Evolutionary conservation across 2,888 invertebrate species (phyloP), one percentile per base, ranked within the genome.

Genomic region (Cheilosia soror): DNA sequence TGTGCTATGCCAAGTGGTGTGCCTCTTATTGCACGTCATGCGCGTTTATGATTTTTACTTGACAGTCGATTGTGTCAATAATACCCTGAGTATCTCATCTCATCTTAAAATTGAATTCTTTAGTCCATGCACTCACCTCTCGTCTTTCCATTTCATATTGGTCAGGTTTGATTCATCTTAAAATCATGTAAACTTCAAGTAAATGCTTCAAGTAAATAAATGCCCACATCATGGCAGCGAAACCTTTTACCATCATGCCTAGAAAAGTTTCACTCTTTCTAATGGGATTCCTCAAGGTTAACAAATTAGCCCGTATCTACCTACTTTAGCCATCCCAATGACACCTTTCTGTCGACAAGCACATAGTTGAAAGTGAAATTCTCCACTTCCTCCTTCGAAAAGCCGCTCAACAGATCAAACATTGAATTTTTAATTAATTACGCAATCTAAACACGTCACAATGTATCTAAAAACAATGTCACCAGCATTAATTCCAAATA

Each of bases 391-490:
- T 33, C 31, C 31, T 31, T 57, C 20, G 15, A 57, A 55, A 57
- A 27, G 4, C 40, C 53, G 7, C 53, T 25, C 40, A 15, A 1
- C 29, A 53, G 53, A 42, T 47, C 2, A 31, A 72, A 62, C 11
- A 49, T 53, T 51, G 40, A 63, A 53, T 27, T 53, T 53, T 53
- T 31, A 77, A 44, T 62, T 53, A 55, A 53, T 62, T 72, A 42
- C 72, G 60, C 15, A 63, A 73, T 73, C 44, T 63, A 47, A 49
- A 40, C 40, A 79, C 65, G 55, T 37, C 29, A 66, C 15, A 25
- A 25, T 53, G 53, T 31, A 62, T 49, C n/a, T 62, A 40, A 33
- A 63, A 58, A 62, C 62, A 69, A 75, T 81, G 80, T 75, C 80
- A 81, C 51, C 60, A 55, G 20, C 44, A 47, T 73, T 66, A 29